A percentile compares a stretch with the other conserved stretches of the same genome.
Evolutionary conservation across 2,797 vertebrate species (phyloP).

Genomic region (Acanthis flammea): DNA sequence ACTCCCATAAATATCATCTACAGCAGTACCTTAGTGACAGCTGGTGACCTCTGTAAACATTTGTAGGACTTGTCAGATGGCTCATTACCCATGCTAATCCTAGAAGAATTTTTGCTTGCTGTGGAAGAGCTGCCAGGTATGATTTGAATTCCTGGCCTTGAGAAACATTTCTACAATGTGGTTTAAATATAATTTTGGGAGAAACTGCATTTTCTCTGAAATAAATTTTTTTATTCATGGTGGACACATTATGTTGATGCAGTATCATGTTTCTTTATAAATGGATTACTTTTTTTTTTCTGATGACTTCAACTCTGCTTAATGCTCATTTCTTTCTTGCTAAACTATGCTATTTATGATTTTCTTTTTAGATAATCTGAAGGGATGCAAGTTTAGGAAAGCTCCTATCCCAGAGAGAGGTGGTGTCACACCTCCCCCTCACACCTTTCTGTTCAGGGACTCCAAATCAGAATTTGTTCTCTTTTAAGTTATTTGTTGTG

Average conservation of each 20-base stretch:
- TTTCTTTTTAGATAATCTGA: background rate
- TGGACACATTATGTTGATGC: background rate
- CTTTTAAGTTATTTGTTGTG: background rate
- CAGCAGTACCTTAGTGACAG: background rate
- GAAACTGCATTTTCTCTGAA: background rate
- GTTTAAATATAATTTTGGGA: background rate
- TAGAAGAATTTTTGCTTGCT: background rate
- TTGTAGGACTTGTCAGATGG: background rate
- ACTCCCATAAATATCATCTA: background rate
- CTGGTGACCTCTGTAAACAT: background rate
- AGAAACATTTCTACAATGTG: background rate
- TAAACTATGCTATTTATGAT: background rate
- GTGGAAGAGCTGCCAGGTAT: background rate
- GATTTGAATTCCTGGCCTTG: background rate
- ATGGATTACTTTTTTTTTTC: background rate
- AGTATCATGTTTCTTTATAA: background rate
- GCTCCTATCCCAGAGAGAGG: background rate
- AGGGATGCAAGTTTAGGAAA: background rate
- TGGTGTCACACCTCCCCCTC: background rate
- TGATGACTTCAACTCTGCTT: background rate
- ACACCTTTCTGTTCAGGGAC: background rate
- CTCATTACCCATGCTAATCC: background rate
- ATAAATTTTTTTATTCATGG: background rate
- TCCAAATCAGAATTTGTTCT: background rate
- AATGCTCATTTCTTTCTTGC: background rate